Percentiles rank a stretch among this genome's conserved stretches.
phyloP scores from a whole-genome alignment of 2,797 vertebrate genomes.

The Vespertilio murinus region DNA sequence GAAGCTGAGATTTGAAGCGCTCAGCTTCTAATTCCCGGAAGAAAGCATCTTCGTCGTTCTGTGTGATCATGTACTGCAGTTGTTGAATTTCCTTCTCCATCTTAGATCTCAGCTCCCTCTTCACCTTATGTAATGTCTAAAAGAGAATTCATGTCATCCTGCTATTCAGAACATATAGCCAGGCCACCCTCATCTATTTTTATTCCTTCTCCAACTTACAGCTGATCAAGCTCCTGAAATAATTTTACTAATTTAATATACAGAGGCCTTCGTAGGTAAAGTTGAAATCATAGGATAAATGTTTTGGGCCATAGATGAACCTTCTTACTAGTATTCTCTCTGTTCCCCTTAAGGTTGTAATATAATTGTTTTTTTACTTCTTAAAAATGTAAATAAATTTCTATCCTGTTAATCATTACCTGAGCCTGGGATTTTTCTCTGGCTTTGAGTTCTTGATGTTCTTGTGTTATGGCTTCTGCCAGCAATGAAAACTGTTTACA shows the following conservation, averaged over 20 bases:
- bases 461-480: slow-evolving; percentile 91
- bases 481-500: slow-evolving; percentile 92
- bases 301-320: not conserved
- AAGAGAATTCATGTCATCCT: slow-evolving; percentile 58
- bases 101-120: slow-evolving; percentile 90
- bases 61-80: slow-evolving; percentile 90
- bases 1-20: slow-evolving; percentile 88
- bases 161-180: not conserved
- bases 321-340: not conserved
- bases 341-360: not conserved
- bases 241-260: not conserved
- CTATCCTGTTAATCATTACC: slow-evolving; percentile 81
- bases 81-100: slow-evolving; percentile 95
- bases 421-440: slow-evolving; percentile 93
- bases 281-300: slow-evolving; percentile 10
- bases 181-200: not conserved
- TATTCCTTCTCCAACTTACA: not conserved
- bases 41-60: slow-evolving; percentile 90
- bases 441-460: slow-evolving; percentile 90
- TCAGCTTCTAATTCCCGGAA: slow-evolving; percentile 93
- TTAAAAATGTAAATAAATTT: slow-evolving; percentile 30
- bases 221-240: not conserved
- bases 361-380: not conserved
- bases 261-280: not conserved
- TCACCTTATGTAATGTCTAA: slow-evolving; percentile 92